phyloP scores from a whole-genome alignment of 2,797 vertebrate genomes.

The Alfaro cultratus region DNA sequence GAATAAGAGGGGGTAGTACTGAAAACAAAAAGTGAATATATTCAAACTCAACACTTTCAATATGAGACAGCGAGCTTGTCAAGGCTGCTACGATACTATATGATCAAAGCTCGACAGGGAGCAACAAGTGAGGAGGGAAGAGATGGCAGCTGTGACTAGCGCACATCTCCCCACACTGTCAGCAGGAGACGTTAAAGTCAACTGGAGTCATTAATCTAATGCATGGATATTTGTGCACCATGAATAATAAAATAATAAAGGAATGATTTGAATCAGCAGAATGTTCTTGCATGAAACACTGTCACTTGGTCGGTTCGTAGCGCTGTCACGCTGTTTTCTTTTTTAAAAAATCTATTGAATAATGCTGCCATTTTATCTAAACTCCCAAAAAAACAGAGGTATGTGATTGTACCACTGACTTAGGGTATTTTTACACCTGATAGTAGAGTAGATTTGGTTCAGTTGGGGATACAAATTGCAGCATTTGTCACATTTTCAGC shows the following conservation, averaged over 20 bases:
- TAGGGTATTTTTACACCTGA: no score
- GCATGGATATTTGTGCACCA: slow-evolving; percentile 35
- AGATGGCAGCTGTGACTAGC: slow-evolving; percentile 45
- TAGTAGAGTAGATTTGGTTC: no score
- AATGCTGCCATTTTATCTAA: no score
- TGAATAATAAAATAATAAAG: slow-evolving; percentile 36
- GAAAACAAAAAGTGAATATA: slow-evolving; percentile 31
- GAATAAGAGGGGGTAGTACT: slow-evolving; percentile 11
- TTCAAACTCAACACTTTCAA: slow-evolving; percentile 37
- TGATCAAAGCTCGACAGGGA: slow-evolving; percentile 59
- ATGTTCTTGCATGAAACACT: slow-evolving; percentile 31
- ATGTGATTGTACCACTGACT: no score
- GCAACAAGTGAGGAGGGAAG: slow-evolving; percentile 53
- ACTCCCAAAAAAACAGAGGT: no score
- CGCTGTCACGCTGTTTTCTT: no score
- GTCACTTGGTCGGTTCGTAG: no score
- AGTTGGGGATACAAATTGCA: no score
- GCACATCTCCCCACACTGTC: slow-evolving; percentile 32
- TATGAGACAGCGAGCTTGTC: slow-evolving; percentile 38
- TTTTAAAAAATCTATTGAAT: no score
- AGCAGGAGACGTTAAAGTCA: slow-evolving; percentile 48
- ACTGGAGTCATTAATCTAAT: slow-evolving; percentile 36
- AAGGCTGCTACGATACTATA: slow-evolving; percentile 39
- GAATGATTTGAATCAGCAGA: slow-evolving; percentile 13
- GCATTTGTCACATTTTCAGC: no score